A percentile compares a stretch with the other conserved stretches of the same genome.
Conservation (phyloP, 2,888 invertebrate species). For the Lissocephala sabroskyi region DNA sequence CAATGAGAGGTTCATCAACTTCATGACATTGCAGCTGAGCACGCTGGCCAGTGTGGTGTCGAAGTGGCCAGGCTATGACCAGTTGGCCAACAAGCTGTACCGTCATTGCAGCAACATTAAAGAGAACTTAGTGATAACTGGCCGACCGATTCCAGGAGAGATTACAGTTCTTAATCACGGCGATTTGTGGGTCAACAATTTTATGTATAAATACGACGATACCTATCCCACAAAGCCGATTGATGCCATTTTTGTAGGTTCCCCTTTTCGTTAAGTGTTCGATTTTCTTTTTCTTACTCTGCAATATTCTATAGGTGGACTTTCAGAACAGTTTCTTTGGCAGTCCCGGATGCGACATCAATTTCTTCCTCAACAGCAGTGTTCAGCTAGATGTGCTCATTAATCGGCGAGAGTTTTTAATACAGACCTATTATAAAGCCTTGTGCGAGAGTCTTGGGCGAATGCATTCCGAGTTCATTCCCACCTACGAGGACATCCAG, state of each 20-base stretch:
- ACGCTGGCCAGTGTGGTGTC: conserved; percentile 69
- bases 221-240: conserved; percentile 62
- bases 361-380: conserved; percentile 72
- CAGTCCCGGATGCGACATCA: conserved; percentile 71
- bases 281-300: conserved; percentile 1
- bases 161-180: conserved; percentile 75
- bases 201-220: conserved; percentile 73
- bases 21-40: conserved; percentile 59
- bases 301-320: conserved; percentile 51
- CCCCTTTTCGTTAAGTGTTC: no score
- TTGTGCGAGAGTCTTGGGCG: conserved; percentile 52
- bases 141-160: conserved; percentile 52
- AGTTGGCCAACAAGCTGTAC: conserved; percentile 70
- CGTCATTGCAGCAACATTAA: conserved; percentile 64
- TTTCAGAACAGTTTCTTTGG: conserved; percentile 70
- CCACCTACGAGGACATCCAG: conserved; percentile 57
- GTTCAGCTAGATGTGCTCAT: conserved; percentile 66
- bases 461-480: conserved; percentile 55
- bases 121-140: conserved; percentile 65
- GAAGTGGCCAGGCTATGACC: conserved; percentile 72
- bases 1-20: conserved; percentile 63
- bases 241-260: conserved; percentile 73
- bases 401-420: conserved; percentile 59
- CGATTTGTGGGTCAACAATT: conserved; percentile 75
- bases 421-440: conserved; percentile 63